Evolutionary conservation across 2,888 invertebrate genomes (phyloP), one percentile per base, ranked within the genome.

Genomic region (Linnaemya tessellans): DNA sequence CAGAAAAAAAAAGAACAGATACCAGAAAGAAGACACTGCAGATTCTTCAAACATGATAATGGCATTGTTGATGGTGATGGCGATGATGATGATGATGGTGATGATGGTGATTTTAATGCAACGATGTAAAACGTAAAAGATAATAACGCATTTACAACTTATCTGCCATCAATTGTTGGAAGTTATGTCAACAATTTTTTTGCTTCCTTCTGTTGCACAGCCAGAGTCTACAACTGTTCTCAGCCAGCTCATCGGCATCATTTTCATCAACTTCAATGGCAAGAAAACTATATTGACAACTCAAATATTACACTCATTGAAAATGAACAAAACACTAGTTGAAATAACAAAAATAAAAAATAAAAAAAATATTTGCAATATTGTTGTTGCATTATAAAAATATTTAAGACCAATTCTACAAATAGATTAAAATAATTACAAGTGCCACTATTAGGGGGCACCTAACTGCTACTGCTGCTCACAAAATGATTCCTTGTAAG

Each of bases 51-150:
- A 64, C 46, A 49, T 30, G 62, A 78, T 65, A 65, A 71, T 70
- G 70, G 77, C 70, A 81, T 71, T 67, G 81, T 80, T 81, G 86
- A 84, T 81, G 85, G 56, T 68, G 46, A 73, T 84, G 25, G 15
- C 49, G 60, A 77, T 77, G 71, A 77, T 67, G 60, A 49, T 35
- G 68, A 67, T 38, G 71, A 46, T 56, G 13, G 58, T 73, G 25
- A 56, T 70, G 75, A 65, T 64, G 65, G 25, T 51, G 80, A 58
- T 54, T 56, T 74, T 41, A 70, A 54, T 51, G 46, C 75, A 75
- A 46, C 22, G 41, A 73, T 67, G 54, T 62, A 77, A 70, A 81
- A 84, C 49, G 49, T 70, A 43, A 70, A 41, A 71, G 82, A 85
- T 80, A 80, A 79, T 60, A 82, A 82, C 46, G 67, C 85, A 80